phyloP scores from a whole-genome alignment of 2,888 invertebrate species.

The Andrena minutula region DNA sequence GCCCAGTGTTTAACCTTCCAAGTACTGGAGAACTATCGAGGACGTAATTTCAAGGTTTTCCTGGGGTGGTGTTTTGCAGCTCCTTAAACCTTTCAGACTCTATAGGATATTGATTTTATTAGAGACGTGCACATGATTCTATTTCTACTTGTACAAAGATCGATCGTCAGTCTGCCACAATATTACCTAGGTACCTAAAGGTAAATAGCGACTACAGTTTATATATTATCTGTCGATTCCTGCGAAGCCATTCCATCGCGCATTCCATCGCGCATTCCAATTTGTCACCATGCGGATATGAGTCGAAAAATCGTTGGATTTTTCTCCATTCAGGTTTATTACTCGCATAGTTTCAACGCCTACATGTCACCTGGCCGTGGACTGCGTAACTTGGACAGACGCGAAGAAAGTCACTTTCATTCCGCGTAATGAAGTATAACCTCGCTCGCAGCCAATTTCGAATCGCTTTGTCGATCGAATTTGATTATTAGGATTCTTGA shows the following conservation, averaged over 20 bases:
- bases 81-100: background rate
- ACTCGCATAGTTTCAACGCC: slow-evolving; percentile 22
- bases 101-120: too few relatives aligned
- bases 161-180: too few relatives aligned
- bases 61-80: background rate
- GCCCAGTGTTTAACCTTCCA: slow-evolving; percentile 21
- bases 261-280: background rate
- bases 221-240: background rate
- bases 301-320: slow-evolving; percentile 1
- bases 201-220: too few relatives aligned
- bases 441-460: too few relatives aligned
- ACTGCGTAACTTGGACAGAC: slow-evolving; percentile 19
- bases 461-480: too few relatives aligned
- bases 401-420: slow-evolving; percentile 27
- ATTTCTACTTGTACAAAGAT: too few relatives aligned
- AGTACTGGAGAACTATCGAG: too few relatives aligned
- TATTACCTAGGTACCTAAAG: too few relatives aligned
- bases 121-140: too few relatives aligned
- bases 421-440: background rate
- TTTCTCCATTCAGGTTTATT: slow-evolving; percentile 28
- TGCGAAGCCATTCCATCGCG: background rate
- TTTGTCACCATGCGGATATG: background rate
- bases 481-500: too few relatives aligned
- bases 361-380: slow-evolving; percentile 24
- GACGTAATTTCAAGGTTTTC: slow-evolving; percentile 1